Conservation (phyloP, 2,797 vertebrate genomes). For the Chaunax sp. region DNA sequence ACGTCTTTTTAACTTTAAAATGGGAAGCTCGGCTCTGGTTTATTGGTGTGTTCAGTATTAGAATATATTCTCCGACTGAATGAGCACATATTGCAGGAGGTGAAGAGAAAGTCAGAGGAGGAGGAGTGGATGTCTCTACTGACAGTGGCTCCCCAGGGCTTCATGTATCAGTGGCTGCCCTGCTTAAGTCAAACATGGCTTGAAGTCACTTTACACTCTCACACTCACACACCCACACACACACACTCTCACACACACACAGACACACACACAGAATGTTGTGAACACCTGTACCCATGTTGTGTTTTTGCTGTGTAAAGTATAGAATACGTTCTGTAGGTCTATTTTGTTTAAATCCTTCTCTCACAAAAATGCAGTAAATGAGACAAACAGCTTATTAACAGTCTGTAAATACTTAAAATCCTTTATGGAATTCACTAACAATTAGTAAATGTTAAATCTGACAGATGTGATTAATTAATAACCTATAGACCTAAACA, state of each 20-base stretch:
- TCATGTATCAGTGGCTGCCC: constrained; percentile 34
- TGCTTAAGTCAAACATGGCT: constrained; percentile 44
- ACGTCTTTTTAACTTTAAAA: constrained; percentile 2
- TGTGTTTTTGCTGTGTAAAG: constrained; percentile 5
- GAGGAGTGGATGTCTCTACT: constrained; percentile 15
- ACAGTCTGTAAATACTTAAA: no score
- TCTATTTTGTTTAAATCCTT: no score
- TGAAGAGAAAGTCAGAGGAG: constrained; percentile 10
- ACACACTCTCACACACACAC: constrained; percentile 11
- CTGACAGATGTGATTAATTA: no score
- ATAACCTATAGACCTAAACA: no score
- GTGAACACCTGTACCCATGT: background rate
- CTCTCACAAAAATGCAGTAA: no score
- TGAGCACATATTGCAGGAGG: background rate
- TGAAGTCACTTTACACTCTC: constrained; percentile 12
- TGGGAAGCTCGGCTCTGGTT: background rate
- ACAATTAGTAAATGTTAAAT: no score
- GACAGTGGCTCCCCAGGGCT: constrained; percentile 25
- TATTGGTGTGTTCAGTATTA: background rate
- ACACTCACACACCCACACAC: constrained; percentile 3
- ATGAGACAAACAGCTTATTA: no score
- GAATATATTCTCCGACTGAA: background rate
- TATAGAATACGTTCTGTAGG: no score
- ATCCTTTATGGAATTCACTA: no score
- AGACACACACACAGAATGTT: background rate